Base-by-base conservation (phyloP, 2,888 invertebrate genomes). In the Epinotia bilunana region DNA sequence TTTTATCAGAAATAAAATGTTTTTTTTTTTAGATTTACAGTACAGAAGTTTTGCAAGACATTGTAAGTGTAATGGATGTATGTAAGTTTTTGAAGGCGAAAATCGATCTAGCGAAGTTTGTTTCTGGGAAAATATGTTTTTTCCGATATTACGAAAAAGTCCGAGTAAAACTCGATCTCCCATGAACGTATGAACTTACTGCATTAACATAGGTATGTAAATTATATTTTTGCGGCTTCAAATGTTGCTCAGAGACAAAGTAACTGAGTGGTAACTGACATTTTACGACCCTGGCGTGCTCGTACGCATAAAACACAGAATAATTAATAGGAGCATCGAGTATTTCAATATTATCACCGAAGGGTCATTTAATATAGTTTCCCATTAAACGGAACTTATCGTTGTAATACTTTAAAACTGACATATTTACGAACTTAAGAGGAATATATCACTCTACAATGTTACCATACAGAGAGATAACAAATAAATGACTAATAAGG, bases 401-500 rank as follows among this genome's bases (percentile, higher is more conserved):
- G 67, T 67, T 16, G 33, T 62, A 65, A 33, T 72, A 67, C 46
- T 61, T 71, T 72, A 33, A 72, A 62, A 72, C 62, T 67, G 75
- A 67, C 71, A 72, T 75, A 55, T 75, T 75, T 75, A 75, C 49
- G 72, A 53, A 61, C 61, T 4, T 55, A 18, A 57, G 33, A 67
- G 65, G 33, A 57, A 75, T 75, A 75, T 72, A 57, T 75, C 72
- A 73, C 28, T 67, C 12, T 61, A 75, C 72, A 75, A 71, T 75
- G 75, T 72, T 67, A 71, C 65, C 61, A 68, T 72, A 67, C 61
- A 69, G 74, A 43, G 71, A 72, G 67, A 72, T 71, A 67, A 67
- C 55, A 62, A 75, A 55, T 61, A 75, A 75, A 75, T 67, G 71
- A 72, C 75, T 75, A 82, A 80, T 78, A 77, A 80, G 80, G 78